These are phyloP conservation scores for Diglossa cyanea DNA, from an alignment of 2,797 vertebrate species.

Conservation along the genomic window DNA sequence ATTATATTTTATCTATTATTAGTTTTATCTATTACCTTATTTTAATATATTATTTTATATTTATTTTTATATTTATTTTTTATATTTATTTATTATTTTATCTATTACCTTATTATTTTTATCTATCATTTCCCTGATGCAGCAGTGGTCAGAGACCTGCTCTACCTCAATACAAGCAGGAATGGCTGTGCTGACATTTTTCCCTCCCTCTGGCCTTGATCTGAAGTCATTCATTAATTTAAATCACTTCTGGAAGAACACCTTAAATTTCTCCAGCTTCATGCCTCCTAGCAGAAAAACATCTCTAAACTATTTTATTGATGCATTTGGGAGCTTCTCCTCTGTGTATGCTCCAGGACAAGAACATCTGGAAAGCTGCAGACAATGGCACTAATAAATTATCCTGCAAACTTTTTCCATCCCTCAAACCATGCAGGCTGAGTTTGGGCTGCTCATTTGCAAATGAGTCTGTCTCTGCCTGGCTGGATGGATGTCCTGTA, in stretches of 20 bases:
- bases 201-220: background rate
- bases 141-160: background rate
- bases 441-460: background rate
- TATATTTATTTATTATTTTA: background rate
- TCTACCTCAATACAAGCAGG: background rate
- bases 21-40: background rate
- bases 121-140: rapidly evolving
- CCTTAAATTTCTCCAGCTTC: background rate
- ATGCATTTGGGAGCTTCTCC: background rate
- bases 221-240: background rate
- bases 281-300: background rate
- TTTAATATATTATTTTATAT: background rate
- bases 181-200: background rate
- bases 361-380: background rate
- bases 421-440: background rate
- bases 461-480: background rate
- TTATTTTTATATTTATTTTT: background rate
- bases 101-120: background rate
- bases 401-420: background rate
- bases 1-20: background rate
- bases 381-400: background rate
- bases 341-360: background rate
- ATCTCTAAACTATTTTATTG: background rate
- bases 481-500: background rate
- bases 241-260: background rate